Evolutionary conservation across 1,140 invertebrate species (phyloP).

Genomic region (Lithobius niger): DNA sequence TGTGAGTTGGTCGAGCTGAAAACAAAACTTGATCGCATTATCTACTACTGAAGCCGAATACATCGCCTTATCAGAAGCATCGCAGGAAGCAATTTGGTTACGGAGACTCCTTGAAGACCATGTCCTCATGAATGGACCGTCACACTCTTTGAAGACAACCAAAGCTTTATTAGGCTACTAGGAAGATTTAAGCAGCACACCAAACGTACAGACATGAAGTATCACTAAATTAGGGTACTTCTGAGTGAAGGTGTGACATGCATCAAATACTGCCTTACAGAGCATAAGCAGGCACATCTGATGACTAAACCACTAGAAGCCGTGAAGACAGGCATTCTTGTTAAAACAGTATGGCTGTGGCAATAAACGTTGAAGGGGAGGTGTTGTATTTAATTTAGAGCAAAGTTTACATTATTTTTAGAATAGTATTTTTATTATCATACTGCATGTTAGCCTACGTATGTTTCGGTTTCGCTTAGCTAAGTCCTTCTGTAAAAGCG

Average conservation of each 20-base stretch:
- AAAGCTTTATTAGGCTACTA: not conserved
- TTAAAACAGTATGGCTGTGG: too few species aligned
- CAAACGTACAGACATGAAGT: not conserved
- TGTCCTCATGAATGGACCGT: not conserved
- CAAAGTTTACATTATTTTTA: too few species aligned
- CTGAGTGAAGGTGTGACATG: not conserved
- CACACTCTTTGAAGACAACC: not conserved
- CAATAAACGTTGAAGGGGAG: too few species aligned
- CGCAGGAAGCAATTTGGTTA: slow-evolving; percentile 25
- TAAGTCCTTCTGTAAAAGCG: too few species aligned
- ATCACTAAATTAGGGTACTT: not conserved
- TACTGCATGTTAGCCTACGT: too few species aligned
- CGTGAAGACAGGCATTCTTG: too few species aligned
- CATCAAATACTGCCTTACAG: not conserved
- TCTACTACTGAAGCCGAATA: slow-evolving; percentile 29
- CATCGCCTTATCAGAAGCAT: slow-evolving; percentile 27
- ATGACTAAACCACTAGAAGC: too few species aligned
- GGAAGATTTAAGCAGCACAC: not conserved
- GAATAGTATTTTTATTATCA: too few species aligned
- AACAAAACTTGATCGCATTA: slow-evolving; percentile 24
- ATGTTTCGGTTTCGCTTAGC: too few species aligned
- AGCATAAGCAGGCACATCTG: not conserved
- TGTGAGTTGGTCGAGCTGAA: slow-evolving; percentile 23
- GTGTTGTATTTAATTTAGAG: too few species aligned
- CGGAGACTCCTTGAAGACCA: not conserved